Base-by-base conservation (phyloP, 2,888 invertebrate genomes). In the Brachypterus glaber region DNA sequence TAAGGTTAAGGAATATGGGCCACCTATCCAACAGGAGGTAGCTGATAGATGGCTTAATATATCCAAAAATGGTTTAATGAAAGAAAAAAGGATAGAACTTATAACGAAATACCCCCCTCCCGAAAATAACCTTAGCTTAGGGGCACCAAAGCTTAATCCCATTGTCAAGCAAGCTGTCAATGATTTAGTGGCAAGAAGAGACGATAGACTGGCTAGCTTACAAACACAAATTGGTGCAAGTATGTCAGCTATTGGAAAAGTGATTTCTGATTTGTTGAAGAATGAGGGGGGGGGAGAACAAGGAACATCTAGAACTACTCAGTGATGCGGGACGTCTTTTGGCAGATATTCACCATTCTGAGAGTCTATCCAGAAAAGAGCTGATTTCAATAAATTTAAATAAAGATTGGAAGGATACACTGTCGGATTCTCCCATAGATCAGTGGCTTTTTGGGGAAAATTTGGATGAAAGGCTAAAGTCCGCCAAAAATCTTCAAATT, bases 391-490 rank as follows among this genome's bases (percentile, higher is more conserved):
- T 35, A 8, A 24, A 42, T 15, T 18, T 41, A 2, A 35, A 31
- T 11, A 44, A 44, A 24, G 31, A 43, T 2, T 11, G 41, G 9
- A 41, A 43, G 29, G 40, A 36, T 8, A 40, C 33, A 5, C 30
- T 43, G 3, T n/a, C 40, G 2, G 24, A 42, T 15, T 33, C 11
- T n/a, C 34, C 26, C 4, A 30, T 41, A 7, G 40, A 40, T 33
- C 36, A 30, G 2, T 43, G 31, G 35, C 30, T 43, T 2, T 43
- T 43, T 42, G 43, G 43, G 11, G 31, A 43, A 8, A 37, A 40
- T 5, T 17, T 43, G 9, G 41, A 30, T n/a, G 43, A 43, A 5
- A 27, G 39, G 2, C 3, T 41, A 12, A 38, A 39, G 16, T 30
- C 31, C 3, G 13, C 32, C 21, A 41, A 40, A 30, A 34, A 33